phyloP scores from a whole-genome alignment of 2,888 invertebrate species.

The Esperia sulphurella region DNA sequence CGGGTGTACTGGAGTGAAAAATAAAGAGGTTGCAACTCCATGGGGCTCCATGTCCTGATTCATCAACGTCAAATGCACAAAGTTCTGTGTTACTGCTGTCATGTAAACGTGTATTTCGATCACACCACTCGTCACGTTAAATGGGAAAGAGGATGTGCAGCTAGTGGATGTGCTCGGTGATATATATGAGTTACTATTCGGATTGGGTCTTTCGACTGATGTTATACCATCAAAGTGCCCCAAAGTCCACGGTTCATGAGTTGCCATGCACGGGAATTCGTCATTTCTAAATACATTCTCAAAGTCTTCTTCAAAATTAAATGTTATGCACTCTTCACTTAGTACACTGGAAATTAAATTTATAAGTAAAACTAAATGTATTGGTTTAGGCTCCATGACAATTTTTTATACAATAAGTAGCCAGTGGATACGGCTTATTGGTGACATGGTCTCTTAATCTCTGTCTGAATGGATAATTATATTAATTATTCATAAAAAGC shows the following conservation, averaged over 20 bases:
- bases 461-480: not conserved
- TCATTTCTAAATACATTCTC: not conserved
- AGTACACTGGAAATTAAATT: not conserved
- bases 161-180: constrained; percentile 19
- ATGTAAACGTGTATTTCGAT: constrained; percentile 43
- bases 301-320: constrained; percentile 6
- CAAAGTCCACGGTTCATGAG: not conserved
- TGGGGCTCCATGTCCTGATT: not conserved
- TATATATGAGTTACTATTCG: constrained; percentile 30
- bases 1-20: constrained; percentile 1
- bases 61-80: not conserved
- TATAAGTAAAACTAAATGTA: not conserved
- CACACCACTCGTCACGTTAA: constrained; percentile 29
- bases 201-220: constrained; percentile 23
- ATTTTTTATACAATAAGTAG: not conserved
- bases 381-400: not conserved
- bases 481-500: too few relatives aligned
- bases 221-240: constrained; percentile 21
- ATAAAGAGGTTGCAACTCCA: constrained; percentile 10
- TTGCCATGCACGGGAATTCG: not conserved
- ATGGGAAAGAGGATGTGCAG: constrained; percentile 26
- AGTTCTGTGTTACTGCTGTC: not conserved
- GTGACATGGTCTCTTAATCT: not conserved
- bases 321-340: constrained; percentile 1
- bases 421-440: too few relatives aligned